Percentiles rank a stretch among this genome's conserved stretches.
phyloP scores from a whole-genome alignment of 1,140 invertebrate species.

The Procambarus virginalis region DNA sequence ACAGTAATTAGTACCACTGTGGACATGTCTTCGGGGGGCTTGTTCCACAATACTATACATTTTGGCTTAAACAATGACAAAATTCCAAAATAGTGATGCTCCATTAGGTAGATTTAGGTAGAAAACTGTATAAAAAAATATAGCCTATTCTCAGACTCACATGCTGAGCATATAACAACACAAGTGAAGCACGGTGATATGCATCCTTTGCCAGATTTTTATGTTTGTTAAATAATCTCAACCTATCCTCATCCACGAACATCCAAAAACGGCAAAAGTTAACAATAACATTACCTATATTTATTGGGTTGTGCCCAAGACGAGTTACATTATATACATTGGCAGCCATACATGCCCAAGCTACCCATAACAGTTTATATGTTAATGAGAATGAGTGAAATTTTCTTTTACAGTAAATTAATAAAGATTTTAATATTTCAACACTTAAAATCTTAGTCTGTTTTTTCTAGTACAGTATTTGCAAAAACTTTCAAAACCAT shows the following conservation, averaged over 20 bases:
- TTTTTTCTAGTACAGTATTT: no score
- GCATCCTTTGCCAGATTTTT: conserved; percentile 53
- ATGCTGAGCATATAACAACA: conserved; percentile 58
- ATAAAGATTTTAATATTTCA: no score
- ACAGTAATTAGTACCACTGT: neutral
- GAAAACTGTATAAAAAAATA: conserved; percentile 68
- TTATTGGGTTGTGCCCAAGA: conserved; percentile 61
- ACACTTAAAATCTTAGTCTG: no score
- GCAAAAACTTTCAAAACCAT: neutral
- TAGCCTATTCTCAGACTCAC: conserved; percentile 56
- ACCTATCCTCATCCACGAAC: conserved; percentile 53
- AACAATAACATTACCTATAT: conserved; percentile 60
- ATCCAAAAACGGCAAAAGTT: conserved; percentile 46
- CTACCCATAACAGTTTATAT: neutral
- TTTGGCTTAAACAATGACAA: conserved; percentile 39
- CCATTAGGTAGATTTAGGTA: conserved; percentile 62
- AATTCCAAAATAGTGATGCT: conserved; percentile 63
- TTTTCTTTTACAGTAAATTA: no score
- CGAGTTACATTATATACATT: conserved; percentile 61
- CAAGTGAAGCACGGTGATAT: conserved; percentile 64
- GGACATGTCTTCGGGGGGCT: neutral
- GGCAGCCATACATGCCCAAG: conserved; percentile 47
- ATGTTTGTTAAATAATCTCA: conserved; percentile 46
- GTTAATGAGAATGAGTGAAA: conserved; percentile 19
- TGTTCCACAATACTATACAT: conserved; percentile 22